These are phyloP conservation scores for Callinectes sapidus DNA, from an alignment of 2,888 invertebrate species.

Conservation along the genomic window DNA sequence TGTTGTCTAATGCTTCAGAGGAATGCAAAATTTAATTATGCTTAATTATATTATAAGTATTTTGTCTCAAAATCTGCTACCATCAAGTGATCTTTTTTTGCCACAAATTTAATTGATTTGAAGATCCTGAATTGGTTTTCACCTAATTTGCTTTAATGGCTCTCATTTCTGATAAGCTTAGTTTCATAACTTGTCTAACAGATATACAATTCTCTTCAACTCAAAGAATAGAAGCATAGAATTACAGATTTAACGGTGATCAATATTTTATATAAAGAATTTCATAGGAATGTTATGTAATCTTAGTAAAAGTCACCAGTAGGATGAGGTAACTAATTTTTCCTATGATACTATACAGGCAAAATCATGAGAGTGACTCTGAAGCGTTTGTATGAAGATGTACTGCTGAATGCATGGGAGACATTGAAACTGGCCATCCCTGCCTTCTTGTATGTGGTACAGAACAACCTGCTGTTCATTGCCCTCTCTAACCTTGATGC, in stretches of 20 bases:
- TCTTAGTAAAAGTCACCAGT: background rate
- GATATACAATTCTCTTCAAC: background rate
- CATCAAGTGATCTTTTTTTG: background rate
- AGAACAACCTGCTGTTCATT: slow-evolving; percentile 73
- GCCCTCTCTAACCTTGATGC: slow-evolving; percentile 73
- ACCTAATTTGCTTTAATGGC: background rate
- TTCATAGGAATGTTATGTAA: background rate
- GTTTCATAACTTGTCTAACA: background rate
- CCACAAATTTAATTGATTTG: background rate
- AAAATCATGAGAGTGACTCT: slow-evolving; percentile 44
- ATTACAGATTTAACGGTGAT: too few relatives aligned
- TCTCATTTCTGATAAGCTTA: background rate
- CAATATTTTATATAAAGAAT: too few relatives aligned
- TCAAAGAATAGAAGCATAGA: too few relatives aligned
- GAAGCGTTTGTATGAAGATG: slow-evolving; percentile 58
- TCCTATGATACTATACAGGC: slow-evolving; percentile 43
- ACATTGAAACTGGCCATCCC: slow-evolving; percentile 68
- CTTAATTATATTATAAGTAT: background rate
- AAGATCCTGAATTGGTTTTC: background rate
- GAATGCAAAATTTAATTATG: background rate
- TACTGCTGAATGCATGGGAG: slow-evolving; percentile 59
- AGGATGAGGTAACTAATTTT: background rate
- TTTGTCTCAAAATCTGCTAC: background rate
- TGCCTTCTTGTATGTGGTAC: slow-evolving; percentile 72
- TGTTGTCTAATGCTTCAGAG: background rate